phyloP scores from a whole-genome alignment of 2,113 vertebrate genomes.

The Sylvia atricapilla region DNA sequence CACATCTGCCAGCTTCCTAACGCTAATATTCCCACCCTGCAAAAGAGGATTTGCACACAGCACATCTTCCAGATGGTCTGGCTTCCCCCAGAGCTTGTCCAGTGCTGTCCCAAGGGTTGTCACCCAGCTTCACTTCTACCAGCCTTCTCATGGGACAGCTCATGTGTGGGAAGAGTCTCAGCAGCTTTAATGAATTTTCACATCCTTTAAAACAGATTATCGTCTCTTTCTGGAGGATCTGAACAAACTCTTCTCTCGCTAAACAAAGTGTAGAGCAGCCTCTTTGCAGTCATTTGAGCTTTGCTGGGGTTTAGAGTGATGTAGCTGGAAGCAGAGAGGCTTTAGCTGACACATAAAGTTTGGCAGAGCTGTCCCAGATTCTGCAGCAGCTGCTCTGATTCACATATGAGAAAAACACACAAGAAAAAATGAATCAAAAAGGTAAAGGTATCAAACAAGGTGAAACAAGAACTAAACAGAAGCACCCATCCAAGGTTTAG shows the following conservation, averaged over 20 bases:
- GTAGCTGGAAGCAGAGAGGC: not conserved
- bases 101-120: not conserved
- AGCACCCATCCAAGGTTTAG: not conserved
- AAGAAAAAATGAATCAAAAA: not conserved
- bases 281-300: not conserved
- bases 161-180: not conserved
- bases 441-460: not conserved
- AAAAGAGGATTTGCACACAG: not conserved
- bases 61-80: not conserved
- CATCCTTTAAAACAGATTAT: not conserved
- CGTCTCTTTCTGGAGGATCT: not conserved
- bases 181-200: not conserved
- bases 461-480: not conserved
- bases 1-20: not conserved
- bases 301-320: not conserved
- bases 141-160: not conserved
- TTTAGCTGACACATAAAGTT: not conserved
- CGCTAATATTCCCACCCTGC: not conserved
- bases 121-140: not conserved
- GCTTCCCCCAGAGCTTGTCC: not conserved
- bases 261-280: not conserved
- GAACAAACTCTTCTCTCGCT: not conserved
- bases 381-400: not conserved
- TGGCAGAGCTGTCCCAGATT: not conserved
- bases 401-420: not conserved